Evolutionary conservation across 2,888 invertebrate genomes (phyloP).

Genomic region (Diarsia rubi): DNA sequence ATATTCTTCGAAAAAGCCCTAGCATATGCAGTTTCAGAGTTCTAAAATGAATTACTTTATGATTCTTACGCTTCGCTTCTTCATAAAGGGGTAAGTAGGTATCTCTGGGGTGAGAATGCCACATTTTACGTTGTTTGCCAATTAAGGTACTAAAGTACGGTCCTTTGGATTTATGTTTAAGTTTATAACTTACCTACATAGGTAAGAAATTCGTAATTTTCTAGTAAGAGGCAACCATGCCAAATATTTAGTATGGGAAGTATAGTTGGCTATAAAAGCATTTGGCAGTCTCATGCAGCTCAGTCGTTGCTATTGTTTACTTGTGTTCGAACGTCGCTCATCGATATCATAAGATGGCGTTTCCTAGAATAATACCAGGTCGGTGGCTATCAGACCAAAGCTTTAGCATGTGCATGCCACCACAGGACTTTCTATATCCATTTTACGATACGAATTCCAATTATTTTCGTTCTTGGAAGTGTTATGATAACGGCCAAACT

Average conservation of each 20-base stretch:
- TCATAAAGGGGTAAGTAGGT: not conserved
- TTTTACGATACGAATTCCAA: conserved; percentile 65
- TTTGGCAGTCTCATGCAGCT: conserved; percentile 65
- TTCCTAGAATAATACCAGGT: conserved; percentile 64
- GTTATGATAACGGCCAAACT: conserved; percentile 58
- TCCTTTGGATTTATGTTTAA: not conserved
- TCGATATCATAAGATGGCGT: conserved; percentile 66
- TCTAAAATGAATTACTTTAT: not conserved
- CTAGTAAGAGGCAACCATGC: conserved; percentile 60
- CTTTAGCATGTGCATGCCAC: conserved; percentile 68
- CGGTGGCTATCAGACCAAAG: conserved; percentile 62
- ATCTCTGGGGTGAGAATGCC: not conserved
- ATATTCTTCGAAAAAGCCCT: not conserved
- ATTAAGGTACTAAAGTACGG: not conserved
- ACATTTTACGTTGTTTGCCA: not conserved
- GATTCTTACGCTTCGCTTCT: no score
- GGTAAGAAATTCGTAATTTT: conserved; percentile 1
- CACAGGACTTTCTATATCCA: conserved; percentile 72
- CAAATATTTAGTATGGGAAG: conserved; percentile 64
- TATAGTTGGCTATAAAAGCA: conserved; percentile 71
- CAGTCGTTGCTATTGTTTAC: conserved; percentile 63
- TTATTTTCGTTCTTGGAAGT: conserved; percentile 76
- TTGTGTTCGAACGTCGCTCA: conserved; percentile 25
- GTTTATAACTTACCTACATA: not conserved
- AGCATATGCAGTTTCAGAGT: not conserved